Evolutionary conservation across 2,888 invertebrate species (phyloP), one percentile per base, ranked within the genome.

Genomic region (Euplagia quadripunctaria): DNA sequence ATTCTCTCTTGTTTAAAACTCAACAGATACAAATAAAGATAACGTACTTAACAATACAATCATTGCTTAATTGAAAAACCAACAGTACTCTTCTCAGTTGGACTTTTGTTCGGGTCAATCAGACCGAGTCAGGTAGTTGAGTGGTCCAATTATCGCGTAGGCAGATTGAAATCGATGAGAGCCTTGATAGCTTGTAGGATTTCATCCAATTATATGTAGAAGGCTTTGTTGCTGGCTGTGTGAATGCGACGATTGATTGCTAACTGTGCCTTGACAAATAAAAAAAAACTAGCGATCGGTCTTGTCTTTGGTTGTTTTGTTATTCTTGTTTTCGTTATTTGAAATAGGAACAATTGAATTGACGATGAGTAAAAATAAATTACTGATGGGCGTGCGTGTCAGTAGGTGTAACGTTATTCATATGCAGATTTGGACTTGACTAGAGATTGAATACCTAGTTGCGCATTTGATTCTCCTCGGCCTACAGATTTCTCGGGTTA

Each of bases 171-270:
- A 79, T 79, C 77, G 74, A 79, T 76, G 76, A 41, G 51, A 74
- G 76, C 70, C 70, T 80, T 80, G 79, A 86, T 85, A 79, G 64
- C 66, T 85, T 86, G 79, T 82, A 82, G 76, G 82, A 77, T 82
- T 86, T 86, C 81, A 87, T 87, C 87, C 82, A 87, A 86, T 87
- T 86, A 85, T 74, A 20, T 68, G 14, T 68, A 16, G 64, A 58
- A 63, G 46, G 58, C 65, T 71, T 71, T 71, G 63, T 43, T n/a
- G 20, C 46, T 51, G 55, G 46, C 58, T 67, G 49, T 72, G 31
- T 55, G 31, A 42, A 66, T 65, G 43, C 7, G 58, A 46, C 70
- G 70, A 51, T 65, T 68, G 52, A 65, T 41, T 63, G 61, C 14
- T 72, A 16, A 66, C 49, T 51, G 58, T 46, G 46, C 68, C 31